Percentiles rank a stretch among this genome's conserved stretches.
These are phyloP conservation scores for Nixonia krombeini DNA, from an alignment of 1,140 invertebrate species.

Conservation along the genomic window DNA sequence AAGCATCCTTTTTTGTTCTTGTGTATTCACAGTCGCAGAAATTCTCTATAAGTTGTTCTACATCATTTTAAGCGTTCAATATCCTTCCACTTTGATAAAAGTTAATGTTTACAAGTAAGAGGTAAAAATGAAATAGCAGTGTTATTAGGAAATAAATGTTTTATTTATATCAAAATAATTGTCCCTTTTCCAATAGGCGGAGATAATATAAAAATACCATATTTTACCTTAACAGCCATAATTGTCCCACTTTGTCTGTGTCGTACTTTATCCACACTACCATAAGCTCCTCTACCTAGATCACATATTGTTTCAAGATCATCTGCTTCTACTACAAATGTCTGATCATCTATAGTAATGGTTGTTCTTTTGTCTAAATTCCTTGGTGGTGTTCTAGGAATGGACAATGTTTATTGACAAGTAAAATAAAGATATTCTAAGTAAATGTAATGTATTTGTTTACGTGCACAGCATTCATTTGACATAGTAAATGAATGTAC, in stretches of 20 bases:
- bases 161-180: not conserved
- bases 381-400: constrained; percentile 81
- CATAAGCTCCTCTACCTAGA: constrained; percentile 95
- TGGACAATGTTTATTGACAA: too few species aligned
- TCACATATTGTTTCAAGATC: constrained; percentile 89
- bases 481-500: too few species aligned
- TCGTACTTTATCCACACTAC: constrained; percentile 96
- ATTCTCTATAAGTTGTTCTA: constrained; percentile 80
- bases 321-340: constrained; percentile 93
- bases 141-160: not conserved
- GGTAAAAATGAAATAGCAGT: not conserved
- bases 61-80: constrained; percentile 7
- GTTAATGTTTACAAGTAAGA: not conserved
- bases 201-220: too few species aligned
- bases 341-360: constrained; percentile 87
- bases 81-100: constrained; percentile 1
- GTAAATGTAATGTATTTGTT: not conserved
- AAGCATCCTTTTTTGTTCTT: constrained; percentile 92
- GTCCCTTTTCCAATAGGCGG: not conserved
- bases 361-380: constrained; percentile 89
- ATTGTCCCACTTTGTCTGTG: constrained; percentile 90
- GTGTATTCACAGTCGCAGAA: constrained; percentile 90
- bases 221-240: constrained; percentile 97
- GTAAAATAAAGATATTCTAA: too few species aligned
- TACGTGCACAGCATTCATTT: too few species aligned